A percentile compares a stretch with the other conserved stretches of the same genome.
These are phyloP conservation scores for Lepidochrysops patricia DNA, from an alignment of 2,888 invertebrate genomes.

Conservation along the genomic window DNA sequence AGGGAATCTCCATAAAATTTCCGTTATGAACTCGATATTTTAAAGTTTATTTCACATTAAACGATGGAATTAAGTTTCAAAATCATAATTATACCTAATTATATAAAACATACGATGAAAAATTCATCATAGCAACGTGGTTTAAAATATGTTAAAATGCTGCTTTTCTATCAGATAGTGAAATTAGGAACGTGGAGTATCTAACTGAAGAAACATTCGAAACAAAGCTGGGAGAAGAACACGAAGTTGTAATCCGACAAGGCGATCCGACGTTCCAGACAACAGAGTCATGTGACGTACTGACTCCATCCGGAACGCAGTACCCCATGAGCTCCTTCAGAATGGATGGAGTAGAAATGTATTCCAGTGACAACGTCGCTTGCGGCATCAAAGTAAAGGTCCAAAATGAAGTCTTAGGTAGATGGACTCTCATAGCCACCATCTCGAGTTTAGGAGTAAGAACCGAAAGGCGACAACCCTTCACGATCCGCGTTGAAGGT, in stretches of 20 bases:
- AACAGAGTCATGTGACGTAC: constrained; percentile 41
- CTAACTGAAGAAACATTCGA: background rate
- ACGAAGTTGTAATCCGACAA: constrained; percentile 7
- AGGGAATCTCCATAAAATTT: background rate
- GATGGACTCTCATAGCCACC: constrained; percentile 48
- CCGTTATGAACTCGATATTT: background rate
- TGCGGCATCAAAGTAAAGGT: constrained; percentile 41
- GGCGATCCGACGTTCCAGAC: constrained; percentile 13
- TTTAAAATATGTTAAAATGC: constrained; percentile 18
- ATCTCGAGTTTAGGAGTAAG: constrained; percentile 25
- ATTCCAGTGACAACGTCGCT: constrained; percentile 28
- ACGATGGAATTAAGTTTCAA: too few species aligned
- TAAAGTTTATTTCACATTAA: too few species aligned
- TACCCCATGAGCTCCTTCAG: constrained; percentile 35
- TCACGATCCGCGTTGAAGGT: constrained; percentile 52
- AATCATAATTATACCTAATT: too few species aligned
- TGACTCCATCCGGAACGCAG: constrained; percentile 37
- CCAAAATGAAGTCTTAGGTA: constrained; percentile 36
- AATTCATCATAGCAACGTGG: too few species aligned
- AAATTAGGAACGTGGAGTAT: background rate
- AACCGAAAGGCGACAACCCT: constrained; percentile 43
- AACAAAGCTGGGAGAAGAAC: background rate
- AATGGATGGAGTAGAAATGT: constrained; percentile 32
- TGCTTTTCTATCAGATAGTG: background rate
- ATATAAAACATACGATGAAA: too few species aligned